Base-by-base conservation (phyloP, 2,797 vertebrate genomes). In the Enteromius thamalakanensis region DNA sequence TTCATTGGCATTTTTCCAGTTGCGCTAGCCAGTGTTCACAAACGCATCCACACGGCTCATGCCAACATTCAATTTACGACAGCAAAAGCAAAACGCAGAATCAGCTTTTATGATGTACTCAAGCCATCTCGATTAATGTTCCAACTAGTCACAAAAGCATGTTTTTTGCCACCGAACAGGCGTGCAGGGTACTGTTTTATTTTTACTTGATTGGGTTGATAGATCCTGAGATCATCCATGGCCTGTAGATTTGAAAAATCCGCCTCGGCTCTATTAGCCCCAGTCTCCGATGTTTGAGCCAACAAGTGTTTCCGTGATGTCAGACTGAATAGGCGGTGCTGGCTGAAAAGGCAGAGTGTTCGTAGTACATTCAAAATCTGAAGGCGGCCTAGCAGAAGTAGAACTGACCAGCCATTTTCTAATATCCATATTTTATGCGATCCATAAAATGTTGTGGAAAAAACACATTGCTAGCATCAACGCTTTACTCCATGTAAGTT, bases 131-230 rank as follows among this genome's bases (percentile, higher is more conserved):
- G 19, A 65, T 83, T 83, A n/a, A 26, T 74, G 17, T 23, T 55
- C 81, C 72, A 83, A 49, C 29, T 55, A 62, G 42, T 29, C 14
- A 83, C 72, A 76, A 83, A 76, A 23, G 21, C 64, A 62, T 0
- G 8, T 40, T 81, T 81, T 51, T 14, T 72, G 55, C 79, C 7
- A 55, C 34, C 10, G 5, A 72, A 72, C 4, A 76, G 32, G 26
- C 19, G 10, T 40, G 26, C 40, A 67, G 80, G 69, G n/a, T 72
- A 81, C 12, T 60, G 58, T 51, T 82, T 29, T 32, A 76, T 53
- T 64, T 10, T 62, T 8, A 82, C 12, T 76, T 82, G 58, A 19
- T 82, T 68, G 4, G 26, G 60, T 9, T 76, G 70, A 42, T 82
- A 29, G 2, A 21, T 82, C 17, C 58, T 9, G 14, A 82, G 45